A percentile compares a stretch with the other conserved stretches of the same genome.
phyloP scores from a whole-genome alignment of 2,797 vertebrate genomes.

The Nannoperca obscura region DNA sequence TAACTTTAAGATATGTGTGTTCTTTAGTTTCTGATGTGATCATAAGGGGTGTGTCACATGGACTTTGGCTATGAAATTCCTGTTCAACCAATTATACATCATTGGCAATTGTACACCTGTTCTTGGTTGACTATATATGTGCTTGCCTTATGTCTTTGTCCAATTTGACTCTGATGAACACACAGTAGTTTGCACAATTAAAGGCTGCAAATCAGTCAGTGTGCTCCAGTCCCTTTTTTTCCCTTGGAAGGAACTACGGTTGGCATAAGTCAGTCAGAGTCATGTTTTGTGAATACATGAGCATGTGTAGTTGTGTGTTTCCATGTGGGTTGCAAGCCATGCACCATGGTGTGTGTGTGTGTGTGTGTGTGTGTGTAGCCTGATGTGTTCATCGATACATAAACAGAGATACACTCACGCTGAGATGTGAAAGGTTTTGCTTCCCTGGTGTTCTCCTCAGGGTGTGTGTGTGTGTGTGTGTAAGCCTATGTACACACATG shows the following conservation, averaged over 20 bases:
- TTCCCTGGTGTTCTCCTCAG: conserved; percentile 54
- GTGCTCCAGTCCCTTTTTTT: no score
- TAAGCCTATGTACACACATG: not conserved
- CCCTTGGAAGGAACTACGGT: not conserved
- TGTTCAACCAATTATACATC: no score
- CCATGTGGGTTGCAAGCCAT: conserved; percentile 27
- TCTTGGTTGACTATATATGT: no score
- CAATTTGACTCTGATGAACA: no score
- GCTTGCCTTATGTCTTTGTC: no score
- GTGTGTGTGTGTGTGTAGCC: conserved; percentile 18
- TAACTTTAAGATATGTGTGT: no score
- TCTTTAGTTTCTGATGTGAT: no score
- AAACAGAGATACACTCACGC: conserved; percentile 50
- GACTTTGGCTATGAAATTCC: no score
- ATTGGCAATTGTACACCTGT: no score
- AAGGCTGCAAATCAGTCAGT: no score
- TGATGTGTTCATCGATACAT: conserved; percentile 64
- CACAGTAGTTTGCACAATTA: no score
- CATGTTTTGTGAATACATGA: conserved; percentile 35
- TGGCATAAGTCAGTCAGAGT: conserved; percentile 12
- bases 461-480: conserved; percentile 20
- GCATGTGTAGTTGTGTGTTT: conserved; percentile 40
- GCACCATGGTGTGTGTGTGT: conserved; percentile 25
- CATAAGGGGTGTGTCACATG: no score
- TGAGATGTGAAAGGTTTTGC: conserved; percentile 63